These are phyloP conservation scores for Pica pica DNA, from an alignment of 2,113 vertebrate genomes.

Conservation along the genomic window DNA sequence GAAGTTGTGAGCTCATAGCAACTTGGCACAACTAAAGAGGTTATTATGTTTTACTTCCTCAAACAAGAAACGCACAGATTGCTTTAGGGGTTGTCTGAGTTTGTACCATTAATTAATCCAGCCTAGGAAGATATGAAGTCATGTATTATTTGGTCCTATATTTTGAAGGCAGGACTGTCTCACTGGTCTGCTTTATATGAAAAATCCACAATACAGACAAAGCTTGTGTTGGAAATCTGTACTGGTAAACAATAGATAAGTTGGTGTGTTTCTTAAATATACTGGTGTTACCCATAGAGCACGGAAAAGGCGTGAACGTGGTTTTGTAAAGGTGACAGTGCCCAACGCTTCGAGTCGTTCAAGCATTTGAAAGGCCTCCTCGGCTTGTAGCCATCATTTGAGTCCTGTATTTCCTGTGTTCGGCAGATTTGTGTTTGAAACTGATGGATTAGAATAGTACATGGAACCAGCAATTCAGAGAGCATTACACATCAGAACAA, in stretches of 20 bases:
- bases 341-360: neutral
- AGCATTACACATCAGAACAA: neutral
- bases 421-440: neutral
- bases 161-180: neutral
- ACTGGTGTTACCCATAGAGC: neutral
- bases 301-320: neutral
- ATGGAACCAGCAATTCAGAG: neutral
- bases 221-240: neutral
- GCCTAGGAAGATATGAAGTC: neutral
- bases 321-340: neutral
- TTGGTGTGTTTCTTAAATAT: neutral
- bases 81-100: neutral
- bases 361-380: neutral
- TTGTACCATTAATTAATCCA: neutral
- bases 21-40: neutral
- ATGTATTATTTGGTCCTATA: neutral
- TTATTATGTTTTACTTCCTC: neutral
- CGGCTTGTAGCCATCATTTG: neutral
- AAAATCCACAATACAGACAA: neutral
- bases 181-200: neutral
- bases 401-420: neutral
- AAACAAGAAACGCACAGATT: neutral
- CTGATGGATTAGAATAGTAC: neutral
- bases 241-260: neutral
- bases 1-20: neutral